phyloP scores from a whole-genome alignment of 2,113 vertebrate species.

The Willisornis vidua region DNA sequence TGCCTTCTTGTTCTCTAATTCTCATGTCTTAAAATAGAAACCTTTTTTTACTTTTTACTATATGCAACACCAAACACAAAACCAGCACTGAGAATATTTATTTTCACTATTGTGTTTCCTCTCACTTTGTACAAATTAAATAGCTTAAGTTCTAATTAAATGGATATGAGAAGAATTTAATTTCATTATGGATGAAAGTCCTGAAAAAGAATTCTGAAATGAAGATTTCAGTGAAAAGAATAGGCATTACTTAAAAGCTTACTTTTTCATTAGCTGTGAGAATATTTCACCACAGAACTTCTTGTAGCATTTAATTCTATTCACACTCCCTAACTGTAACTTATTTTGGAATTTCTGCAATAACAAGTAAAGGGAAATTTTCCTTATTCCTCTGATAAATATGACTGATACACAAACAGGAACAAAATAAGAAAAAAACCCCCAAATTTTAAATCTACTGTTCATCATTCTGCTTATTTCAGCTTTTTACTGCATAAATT shows the following conservation, averaged over 20 bases:
- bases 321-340: neutral
- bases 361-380: neutral
- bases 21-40: neutral
- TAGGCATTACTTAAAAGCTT: neutral
- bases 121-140: neutral
- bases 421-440: fast-evolving
- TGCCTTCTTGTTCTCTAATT: neutral
- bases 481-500: neutral
- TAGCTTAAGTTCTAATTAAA: neutral
- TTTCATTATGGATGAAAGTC: neutral
- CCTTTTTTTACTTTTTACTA: neutral
- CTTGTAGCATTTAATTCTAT: neutral
- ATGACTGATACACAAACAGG: neutral
- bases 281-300: neutral
- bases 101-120: neutral
- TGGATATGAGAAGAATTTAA: neutral
- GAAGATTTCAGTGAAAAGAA: neutral
- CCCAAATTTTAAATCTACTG: neutral
- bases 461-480: neutral
- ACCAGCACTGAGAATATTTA: neutral
- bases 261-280: neutral
- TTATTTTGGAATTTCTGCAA: neutral
- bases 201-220: neutral
- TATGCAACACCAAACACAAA: neutral
- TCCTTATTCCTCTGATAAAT: neutral